Evolutionary conservation across 1,140 invertebrate genomes (phyloP).

Genomic region (Paraescarpia echinospica): DNA sequence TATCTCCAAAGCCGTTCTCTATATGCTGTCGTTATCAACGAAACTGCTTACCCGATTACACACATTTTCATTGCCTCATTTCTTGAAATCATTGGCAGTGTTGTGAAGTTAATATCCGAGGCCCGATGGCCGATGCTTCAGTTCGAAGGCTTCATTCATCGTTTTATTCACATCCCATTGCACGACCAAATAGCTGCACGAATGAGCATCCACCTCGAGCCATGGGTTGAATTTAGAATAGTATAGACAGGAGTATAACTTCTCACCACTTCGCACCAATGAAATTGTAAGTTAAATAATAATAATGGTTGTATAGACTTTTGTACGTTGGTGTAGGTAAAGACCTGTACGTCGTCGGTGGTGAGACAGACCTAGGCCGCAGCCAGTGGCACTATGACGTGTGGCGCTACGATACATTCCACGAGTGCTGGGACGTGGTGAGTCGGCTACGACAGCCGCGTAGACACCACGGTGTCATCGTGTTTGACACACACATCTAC

Average conservation of each 20-base stretch:
- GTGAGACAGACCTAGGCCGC: conserved; percentile 44
- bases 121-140: background rate
- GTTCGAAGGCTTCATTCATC: background rate
- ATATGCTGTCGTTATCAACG: background rate
- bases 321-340: conserved; percentile 32
- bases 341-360: conserved; percentile 44
- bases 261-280: background rate
- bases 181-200: background rate
- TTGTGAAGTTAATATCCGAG: background rate
- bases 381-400: conserved; percentile 45
- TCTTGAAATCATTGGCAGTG: background rate
- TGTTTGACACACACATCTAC: conserved; percentile 39
- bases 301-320: background rate
- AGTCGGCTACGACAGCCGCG: conserved; percentile 38
- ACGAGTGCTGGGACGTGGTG: conserved; percentile 40
- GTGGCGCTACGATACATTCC: conserved; percentile 43
- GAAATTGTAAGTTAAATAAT: background rate
- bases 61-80: background rate
- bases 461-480: conserved; percentile 42
- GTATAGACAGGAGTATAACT: too few species aligned
- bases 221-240: too few species aligned
- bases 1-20: background rate
- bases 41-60: background rate
- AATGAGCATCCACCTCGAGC: too few species aligned
- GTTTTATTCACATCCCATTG: background rate